A percentile compares a stretch with the other conserved stretches of the same genome.
Evolutionary conservation across 1,140 invertebrate genomes (phyloP).

Genomic region (Drosophila equinoxialis): DNA sequence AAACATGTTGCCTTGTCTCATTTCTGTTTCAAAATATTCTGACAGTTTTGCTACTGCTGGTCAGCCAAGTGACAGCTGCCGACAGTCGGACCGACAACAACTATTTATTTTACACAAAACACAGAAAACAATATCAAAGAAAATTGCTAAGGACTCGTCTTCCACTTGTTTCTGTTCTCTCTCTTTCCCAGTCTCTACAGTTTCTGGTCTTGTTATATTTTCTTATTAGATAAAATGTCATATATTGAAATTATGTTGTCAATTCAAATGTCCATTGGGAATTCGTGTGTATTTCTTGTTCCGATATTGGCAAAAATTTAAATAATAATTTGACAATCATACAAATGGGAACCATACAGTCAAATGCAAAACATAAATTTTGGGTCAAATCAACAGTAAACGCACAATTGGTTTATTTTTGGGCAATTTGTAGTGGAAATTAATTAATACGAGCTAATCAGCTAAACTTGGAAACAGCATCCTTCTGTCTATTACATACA

Average conservation of each 20-base stretch:
- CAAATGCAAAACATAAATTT: background rate
- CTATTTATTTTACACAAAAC: conserved; percentile 11
- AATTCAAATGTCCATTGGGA: conserved; percentile 55
- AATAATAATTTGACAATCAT: conserved; percentile 39
- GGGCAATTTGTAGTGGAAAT: background rate
- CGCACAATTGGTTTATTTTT: conserved; percentile 1
- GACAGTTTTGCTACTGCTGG: conserved; percentile 50
- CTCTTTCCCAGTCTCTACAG: no score
- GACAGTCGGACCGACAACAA: conserved; percentile 20
- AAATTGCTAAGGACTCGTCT: conserved; percentile 35
- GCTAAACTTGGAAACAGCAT: background rate
- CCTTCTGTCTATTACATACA: no score
- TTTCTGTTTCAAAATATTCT: conserved; percentile 54
- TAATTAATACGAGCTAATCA: background rate
- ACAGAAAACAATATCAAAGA: conserved; percentile 58
- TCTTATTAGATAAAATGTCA: conserved; percentile 73
- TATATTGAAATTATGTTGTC: conserved; percentile 76
- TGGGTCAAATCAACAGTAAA: background rate
- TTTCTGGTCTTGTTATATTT: conserved; percentile 36
- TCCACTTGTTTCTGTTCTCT: conserved; percentile 18
- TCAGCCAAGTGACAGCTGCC: conserved; percentile 55
- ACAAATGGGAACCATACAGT: background rate
- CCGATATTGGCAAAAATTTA: conserved; percentile 46
- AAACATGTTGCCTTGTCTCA: conserved; percentile 38
- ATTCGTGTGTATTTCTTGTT: conserved; percentile 44